Percentiles rank a stretch among this genome's conserved stretches.
Evolutionary conservation across 2,113 vertebrate genomes (phyloP).

Genomic region (Scomber colias): DNA sequence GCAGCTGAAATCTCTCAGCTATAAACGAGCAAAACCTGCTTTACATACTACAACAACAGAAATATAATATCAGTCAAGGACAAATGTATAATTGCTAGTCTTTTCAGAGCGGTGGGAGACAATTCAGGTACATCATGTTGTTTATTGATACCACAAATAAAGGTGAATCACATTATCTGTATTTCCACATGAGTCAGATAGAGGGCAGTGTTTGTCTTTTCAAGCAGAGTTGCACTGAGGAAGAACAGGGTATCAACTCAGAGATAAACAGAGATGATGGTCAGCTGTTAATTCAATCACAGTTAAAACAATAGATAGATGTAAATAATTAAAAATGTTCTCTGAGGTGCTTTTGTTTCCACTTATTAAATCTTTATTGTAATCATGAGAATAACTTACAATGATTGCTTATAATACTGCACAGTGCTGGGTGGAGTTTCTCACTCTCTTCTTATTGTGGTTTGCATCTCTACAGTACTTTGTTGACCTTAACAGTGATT

Average conservation of each 20-base stretch:
- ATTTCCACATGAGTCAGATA: constrained; percentile 60
- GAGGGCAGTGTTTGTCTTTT: constrained; percentile 82
- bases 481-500: constrained; percentile 51
- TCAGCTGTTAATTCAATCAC: background rate
- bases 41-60: constrained; percentile 8
- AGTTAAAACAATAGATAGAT: background rate
- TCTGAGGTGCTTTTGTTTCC: background rate
- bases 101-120: background rate
- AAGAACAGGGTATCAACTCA: background rate
- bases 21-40: constrained; percentile 25
- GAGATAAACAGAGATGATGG: background rate
- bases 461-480: constrained; percentile 30
- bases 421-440: constrained; percentile 12
- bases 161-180: background rate
- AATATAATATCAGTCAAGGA: background rate
- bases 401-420: background rate
- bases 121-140: background rate
- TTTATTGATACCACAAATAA: background rate
- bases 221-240: background rate
- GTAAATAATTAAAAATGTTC: background rate
- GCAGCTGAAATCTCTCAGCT: constrained; percentile 5
- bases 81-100: background rate
- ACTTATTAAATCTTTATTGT: background rate
- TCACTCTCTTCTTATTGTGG: background rate
- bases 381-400: background rate